phyloP scores from a whole-genome alignment of 2,888 invertebrate species.

The Apomyelois bistriatella region DNA sequence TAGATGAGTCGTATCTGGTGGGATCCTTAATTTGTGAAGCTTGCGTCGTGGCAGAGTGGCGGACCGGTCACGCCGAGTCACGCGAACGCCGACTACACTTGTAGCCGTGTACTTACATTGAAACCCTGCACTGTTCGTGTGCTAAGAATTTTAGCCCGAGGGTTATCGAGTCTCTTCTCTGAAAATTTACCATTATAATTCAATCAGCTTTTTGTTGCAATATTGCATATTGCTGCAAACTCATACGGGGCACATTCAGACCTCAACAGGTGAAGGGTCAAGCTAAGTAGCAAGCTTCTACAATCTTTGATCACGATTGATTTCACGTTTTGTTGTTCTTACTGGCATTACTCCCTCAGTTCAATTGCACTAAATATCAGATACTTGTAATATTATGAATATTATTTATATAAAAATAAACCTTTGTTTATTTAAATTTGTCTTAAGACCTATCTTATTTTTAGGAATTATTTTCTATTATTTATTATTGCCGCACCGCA shows the following conservation, averaged over 20 bases:
- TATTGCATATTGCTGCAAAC: neutral
- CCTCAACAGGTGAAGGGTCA: neutral
- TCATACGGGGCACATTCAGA: neutral
- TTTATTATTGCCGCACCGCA: too few species aligned
- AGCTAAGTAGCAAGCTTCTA: neutral
- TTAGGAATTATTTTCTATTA: too few species aligned
- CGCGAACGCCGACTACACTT: slow-evolving; percentile 23
- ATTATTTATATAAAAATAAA: too few species aligned
- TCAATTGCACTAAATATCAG: neutral
- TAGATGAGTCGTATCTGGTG: slow-evolving; percentile 17
- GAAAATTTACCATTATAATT: slow-evolving; percentile 18
- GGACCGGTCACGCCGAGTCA: slow-evolving; percentile 21
- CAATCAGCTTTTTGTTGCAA: slow-evolving; percentile 1
- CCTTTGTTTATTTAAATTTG: too few species aligned
- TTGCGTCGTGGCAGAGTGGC: slow-evolving; percentile 47
- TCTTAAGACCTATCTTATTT: too few species aligned
- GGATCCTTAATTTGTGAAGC: neutral
- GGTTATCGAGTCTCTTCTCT: slow-evolving; percentile 43
- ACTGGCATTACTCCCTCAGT: neutral
- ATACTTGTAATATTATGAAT: too few species aligned
- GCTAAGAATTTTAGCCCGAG: slow-evolving; percentile 55
- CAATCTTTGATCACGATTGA: neutral
- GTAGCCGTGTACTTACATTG: slow-evolving; percentile 23
- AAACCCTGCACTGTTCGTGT: slow-evolving; percentile 36
- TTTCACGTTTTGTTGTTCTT: neutral